These are phyloP conservation scores for Phycodurus eques DNA, from an alignment of 2,113 vertebrate species.

Conservation along the genomic window DNA sequence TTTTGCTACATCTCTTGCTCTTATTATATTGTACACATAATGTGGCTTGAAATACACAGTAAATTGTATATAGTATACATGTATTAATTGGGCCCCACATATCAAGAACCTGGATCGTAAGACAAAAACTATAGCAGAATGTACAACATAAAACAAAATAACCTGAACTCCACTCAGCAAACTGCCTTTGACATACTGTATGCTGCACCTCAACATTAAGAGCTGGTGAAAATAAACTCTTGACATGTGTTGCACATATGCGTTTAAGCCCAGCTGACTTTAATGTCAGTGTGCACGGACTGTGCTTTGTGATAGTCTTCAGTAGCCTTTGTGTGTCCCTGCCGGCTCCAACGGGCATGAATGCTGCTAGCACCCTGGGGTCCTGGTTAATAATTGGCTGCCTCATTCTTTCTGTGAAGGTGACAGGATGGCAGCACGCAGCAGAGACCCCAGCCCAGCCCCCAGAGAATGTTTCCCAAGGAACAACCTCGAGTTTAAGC, in stretches of 20 bases:
- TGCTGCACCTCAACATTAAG: constrained; percentile 17
- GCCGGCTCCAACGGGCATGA: constrained; percentile 53
- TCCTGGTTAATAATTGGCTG: constrained; percentile 73
- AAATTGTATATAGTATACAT: too few relatives aligned
- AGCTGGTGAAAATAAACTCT: constrained; percentile 26
- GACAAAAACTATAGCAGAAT: background rate
- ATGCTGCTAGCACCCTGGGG: constrained; percentile 58
- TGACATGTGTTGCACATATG: constrained; percentile 67
- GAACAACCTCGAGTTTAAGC: constrained; percentile 39
- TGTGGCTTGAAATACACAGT: too few relatives aligned
- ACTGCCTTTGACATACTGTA: constrained; percentile 12
- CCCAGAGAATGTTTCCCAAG: constrained; percentile 45
- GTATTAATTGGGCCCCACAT: too few relatives aligned
- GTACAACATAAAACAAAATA: background rate
- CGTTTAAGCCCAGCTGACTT: constrained; percentile 53
- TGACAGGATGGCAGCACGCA: constrained; percentile 44
- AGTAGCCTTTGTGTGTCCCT: constrained; percentile 52
- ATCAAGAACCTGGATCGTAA: background rate
- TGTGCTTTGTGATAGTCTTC: constrained; percentile 54
- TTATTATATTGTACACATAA: too few relatives aligned
- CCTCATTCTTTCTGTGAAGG: constrained; percentile 65
- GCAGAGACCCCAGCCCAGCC: constrained; percentile 27
- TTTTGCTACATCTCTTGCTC: too few relatives aligned
- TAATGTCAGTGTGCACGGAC: constrained; percentile 57
- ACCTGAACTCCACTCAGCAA: background rate